Base-by-base conservation (phyloP, 2,113 vertebrate species). In the Sorex fumeus region DNA sequence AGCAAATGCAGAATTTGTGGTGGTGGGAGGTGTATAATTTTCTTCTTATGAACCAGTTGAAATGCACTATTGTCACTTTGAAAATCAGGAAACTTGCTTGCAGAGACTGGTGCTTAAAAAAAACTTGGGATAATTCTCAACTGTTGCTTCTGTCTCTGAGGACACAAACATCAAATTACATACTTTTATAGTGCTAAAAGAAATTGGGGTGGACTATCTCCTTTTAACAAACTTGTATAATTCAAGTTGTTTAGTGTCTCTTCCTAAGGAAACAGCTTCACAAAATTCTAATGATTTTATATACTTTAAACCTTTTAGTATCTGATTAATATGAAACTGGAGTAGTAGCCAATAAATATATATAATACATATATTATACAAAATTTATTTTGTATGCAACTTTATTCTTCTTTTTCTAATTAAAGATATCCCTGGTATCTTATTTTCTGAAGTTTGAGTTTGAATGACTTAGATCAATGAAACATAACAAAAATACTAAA, bases 181-280 rank as follows among this genome's bases (percentile, higher is more conserved):
- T 4, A 23, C 7, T 72, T 83, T 57, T 34, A 30, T 12, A 43
- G 8, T 40, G 23, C 34, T 93, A 25, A 16, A 84, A 66, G n/a
- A 45, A 45, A 53, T 11, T 15, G 21, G 21, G 15, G 21, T 3
- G 6, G 2, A 67, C 12, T 47, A 18, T 72, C 6, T 88, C 60
- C 81, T 78, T 15, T 40, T 16, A 80, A 30, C 21, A 94, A 11
- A 87, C 9, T 23, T 50, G 8, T 53, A 72, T 13, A 36, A 95
- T 15, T 2, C 19, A 82, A 16, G 3, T 50, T 64, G 9, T 40
- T 40, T 43, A 32, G 71, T n/a, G 88, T 62, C 91, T 74, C 34
- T 72, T 36, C 32, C 27, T 34, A 90, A 84, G 40, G 4, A 66
- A 95, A 81, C 0, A 91, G 27, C 45, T 93, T 82, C 60, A 75